Evolutionary conservation across 1,140 invertebrate genomes (phyloP).

Genomic region (Berghia stephanieae): DNA sequence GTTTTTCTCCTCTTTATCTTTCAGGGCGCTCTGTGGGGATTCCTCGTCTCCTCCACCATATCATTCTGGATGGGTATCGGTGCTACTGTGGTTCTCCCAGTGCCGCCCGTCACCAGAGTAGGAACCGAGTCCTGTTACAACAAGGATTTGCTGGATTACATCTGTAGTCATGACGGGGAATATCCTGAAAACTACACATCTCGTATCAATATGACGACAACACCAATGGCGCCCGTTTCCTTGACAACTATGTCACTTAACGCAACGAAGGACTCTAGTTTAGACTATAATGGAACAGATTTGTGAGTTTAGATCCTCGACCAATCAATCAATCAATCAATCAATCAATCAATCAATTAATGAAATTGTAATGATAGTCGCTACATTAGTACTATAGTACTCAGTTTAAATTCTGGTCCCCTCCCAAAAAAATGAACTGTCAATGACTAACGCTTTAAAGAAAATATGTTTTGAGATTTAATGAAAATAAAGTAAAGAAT

Average conservation of each 20-base stretch:
- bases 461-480: too few relatives aligned
- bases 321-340: neutral
- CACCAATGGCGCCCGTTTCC: neutral
- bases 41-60: constrained; percentile 75
- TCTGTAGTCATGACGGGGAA: constrained; percentile 15
- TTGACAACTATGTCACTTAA: neutral
- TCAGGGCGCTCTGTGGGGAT: constrained; percentile 82
- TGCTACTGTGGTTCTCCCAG: constrained; percentile 53
- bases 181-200: constrained; percentile 4
- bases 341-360: too few relatives aligned
- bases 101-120: constrained; percentile 38
- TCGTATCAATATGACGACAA: neutral
- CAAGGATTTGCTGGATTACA: neutral
- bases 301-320: neutral
- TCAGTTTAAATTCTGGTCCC: neutral
- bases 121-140: constrained; percentile 35
- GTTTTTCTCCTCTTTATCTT: too few relatives aligned
- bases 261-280: constrained; percentile 15
- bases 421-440: too few relatives aligned
- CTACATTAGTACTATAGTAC: too few relatives aligned
- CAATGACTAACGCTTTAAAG: too few relatives aligned
- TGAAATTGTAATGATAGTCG: too few relatives aligned
- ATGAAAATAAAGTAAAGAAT: too few relatives aligned
- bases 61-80: constrained; percentile 85
- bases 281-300: neutral